Percentiles rank a stretch among this genome's conserved stretches.
These are phyloP conservation scores for Acanthornis magna DNA, from an alignment of 2,797 vertebrate genomes.

Conservation along the genomic window DNA sequence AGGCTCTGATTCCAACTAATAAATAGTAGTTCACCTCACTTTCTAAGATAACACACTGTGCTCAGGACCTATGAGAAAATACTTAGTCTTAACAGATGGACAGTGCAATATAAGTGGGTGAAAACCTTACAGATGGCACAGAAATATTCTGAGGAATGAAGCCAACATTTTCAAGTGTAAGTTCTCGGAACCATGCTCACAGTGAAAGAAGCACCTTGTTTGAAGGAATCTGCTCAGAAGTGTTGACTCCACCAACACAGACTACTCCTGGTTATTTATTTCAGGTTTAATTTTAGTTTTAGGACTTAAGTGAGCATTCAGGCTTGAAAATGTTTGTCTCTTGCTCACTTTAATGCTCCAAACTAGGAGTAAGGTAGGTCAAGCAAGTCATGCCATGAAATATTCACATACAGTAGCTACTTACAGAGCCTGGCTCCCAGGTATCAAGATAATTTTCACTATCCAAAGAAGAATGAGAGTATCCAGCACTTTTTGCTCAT, in stretches of 20 bases:
- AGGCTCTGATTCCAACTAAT: neutral
- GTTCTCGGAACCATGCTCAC: neutral
- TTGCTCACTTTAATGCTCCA: neutral
- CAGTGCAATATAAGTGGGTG: neutral
- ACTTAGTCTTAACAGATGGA: neutral
- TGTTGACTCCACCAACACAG: neutral
- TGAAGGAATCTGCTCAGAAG: neutral
- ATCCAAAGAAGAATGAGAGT: neutral
- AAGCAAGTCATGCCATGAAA: neutral
- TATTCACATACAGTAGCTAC: neutral
- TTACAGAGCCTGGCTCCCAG: neutral
- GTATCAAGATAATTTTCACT: neutral
- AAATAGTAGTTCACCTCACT: neutral
- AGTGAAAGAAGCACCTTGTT: neutral
- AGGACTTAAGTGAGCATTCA: conserved; percentile 19
- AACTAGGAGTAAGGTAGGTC: neutral
- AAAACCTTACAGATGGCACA: neutral
- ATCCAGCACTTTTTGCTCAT: neutral
- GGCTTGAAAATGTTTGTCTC: neutral
- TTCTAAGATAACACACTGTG: neutral
- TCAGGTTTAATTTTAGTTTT: neutral
- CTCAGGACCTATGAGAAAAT: neutral
- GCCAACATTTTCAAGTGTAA: neutral
- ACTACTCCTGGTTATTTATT: neutral
- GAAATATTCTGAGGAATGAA: neutral